Evolutionary conservation across 2,888 invertebrate genomes (phyloP), one percentile per base, ranked within the genome.

Genomic region (Dicroscelio sp.): DNA sequence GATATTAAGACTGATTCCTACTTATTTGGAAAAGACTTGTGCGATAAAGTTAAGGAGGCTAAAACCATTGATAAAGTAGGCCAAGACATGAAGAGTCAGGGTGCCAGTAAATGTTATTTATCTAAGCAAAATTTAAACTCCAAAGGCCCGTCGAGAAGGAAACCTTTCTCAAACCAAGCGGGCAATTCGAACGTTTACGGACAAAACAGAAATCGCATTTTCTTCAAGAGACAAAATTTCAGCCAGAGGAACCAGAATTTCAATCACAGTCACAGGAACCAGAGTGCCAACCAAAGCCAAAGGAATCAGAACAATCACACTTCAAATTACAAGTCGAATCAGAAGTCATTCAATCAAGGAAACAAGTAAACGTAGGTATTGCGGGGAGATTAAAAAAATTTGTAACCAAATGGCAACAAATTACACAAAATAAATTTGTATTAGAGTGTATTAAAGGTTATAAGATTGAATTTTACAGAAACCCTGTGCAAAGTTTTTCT

Each of bases 311-410:
- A n/a, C n/a, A n/a, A n/a, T n/a, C n/a, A n/a, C n/a, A n/a, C n/a
- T n/a, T n/a, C n/a, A n/a, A n/a, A n/a, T n/a, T n/a, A n/a, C n/a
- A n/a, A n/a, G n/a, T n/a, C n/a, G n/a, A n/a, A n/a, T n/a, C n/a
- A n/a, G 20, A 20, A 52, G 27, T 27, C 60, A 2, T 27, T 27
- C 60, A 60, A 60, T 2, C 6, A 60, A 4, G 27, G 27, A n/a
- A 35, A 67, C 33, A 71, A 71, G 71, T 71, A 52, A 52, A 52
- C 25, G 71, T 75, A 75, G 35, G 33, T 75, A 75, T 58, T 14
- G 75, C 75, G 14, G 58, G 75, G 5, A 31, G 75, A 5, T 33
- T 75, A 14, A 14, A 23, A 27, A 12, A 33, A 14, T 75, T 33
- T 25, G 20, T 33, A 25, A 20, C 31, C 27, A 20, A 75, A n/a